Evolutionary conservation across 2,113 vertebrate species (phyloP).

Genomic region (Aythya baeri): DNA sequence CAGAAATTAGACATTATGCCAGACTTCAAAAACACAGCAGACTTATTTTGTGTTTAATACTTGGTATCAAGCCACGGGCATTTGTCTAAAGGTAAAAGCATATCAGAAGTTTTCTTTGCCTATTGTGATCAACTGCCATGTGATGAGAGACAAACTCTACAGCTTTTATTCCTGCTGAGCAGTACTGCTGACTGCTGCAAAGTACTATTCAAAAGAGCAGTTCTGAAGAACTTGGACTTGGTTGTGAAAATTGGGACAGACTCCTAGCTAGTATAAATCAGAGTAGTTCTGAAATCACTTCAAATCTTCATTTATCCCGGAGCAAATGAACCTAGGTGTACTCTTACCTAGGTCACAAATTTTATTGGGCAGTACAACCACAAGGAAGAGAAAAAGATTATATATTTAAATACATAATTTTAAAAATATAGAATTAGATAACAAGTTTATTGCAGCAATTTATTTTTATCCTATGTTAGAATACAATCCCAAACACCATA

Average conservation of each 20-base stretch:
- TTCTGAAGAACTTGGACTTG: neutral
- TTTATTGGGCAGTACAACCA: neutral
- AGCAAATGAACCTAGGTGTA: neutral
- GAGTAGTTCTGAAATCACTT: neutral
- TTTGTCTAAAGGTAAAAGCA: neutral
- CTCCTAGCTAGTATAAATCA: neutral
- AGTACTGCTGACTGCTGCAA: neutral
- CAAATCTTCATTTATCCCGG: neutral
- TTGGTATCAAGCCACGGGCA: neutral
- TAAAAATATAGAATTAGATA: neutral
- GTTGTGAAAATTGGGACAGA: neutral
- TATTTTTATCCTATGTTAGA: neutral
- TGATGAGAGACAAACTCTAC: neutral
- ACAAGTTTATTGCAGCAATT: neutral
- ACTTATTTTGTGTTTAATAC: neutral
- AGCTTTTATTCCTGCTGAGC: neutral
- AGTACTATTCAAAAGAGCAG: neutral
- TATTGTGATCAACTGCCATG: neutral
- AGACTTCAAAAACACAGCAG: neutral
- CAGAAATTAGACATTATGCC: neutral
- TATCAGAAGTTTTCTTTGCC: neutral
- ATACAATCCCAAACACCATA: neutral
- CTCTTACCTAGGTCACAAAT: neutral
- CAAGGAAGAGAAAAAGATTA: neutral
- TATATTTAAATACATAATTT: neutral